Percentiles rank a stretch among this genome's conserved stretches.
phyloP scores from a whole-genome alignment of 2,113 vertebrate species.

The Chrysemys picta region DNA sequence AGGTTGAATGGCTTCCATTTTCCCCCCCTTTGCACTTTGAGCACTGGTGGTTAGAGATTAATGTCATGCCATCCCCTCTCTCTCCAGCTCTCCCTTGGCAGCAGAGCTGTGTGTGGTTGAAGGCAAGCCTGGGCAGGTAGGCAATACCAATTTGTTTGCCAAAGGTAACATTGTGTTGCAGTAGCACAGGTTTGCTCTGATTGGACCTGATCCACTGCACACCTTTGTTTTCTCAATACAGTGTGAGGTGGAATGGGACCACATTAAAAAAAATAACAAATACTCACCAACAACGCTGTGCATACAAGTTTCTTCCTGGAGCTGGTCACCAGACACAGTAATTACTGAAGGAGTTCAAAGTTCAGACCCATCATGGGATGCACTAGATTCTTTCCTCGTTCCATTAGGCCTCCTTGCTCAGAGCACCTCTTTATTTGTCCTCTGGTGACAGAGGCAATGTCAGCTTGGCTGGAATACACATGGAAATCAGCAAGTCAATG shows the following conservation, averaged over 20 bases:
- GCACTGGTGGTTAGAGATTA: constrained; percentile 33
- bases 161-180: constrained; percentile 23
- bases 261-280: constrained; percentile 16
- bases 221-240: constrained; percentile 30
- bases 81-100: constrained; percentile 60
- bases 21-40: constrained; percentile 57
- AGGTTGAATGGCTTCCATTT: constrained; percentile 46
- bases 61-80: constrained; percentile 60
- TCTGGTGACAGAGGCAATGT: background rate
- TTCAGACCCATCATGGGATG: constrained; percentile 1
- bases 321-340: background rate
- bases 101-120: background rate
- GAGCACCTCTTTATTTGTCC: background rate
- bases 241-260: constrained; percentile 27
- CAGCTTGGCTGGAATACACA: background rate
- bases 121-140: constrained; percentile 56
- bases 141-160: constrained; percentile 53
- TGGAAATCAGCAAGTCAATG: background rate
- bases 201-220: constrained; percentile 23
- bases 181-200: background rate
- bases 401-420: constrained; percentile 21
- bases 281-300: background rate
- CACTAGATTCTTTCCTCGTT: constrained; percentile 33
- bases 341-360: constrained; percentile 20
- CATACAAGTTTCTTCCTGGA: constrained; percentile 10